Evolutionary conservation across 2,888 invertebrate genomes (phyloP), one percentile per base, ranked within the genome.

Genomic region (Palloptera scutellata): DNA sequence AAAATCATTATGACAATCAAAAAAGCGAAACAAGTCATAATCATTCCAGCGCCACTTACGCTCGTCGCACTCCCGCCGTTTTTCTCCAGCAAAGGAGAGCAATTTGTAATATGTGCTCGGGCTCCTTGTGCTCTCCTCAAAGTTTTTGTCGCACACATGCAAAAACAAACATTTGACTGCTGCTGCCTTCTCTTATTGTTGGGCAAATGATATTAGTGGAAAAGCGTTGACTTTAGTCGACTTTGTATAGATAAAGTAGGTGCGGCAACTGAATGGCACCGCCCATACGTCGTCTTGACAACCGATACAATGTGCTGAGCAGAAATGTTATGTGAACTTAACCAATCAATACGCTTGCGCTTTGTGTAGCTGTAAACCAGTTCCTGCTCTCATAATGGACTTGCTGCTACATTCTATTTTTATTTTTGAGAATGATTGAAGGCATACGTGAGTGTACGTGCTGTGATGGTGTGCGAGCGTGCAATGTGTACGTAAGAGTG

Each of bases 401-500:
- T 30, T n/a, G n/a, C 40, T 45, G 11, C 2, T 20, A 8, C n/a
- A 48, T n/a, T 4, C 51, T n/a, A 15, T 52, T 53, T 52, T 41
- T 41, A 40, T 58, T 40, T 54, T 15, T 42, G 12, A 4, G 51
- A 43, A 30, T 41, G 10, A 19, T 8, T 30, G 12, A n/a, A 13
- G 51, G 20, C n/a, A 9, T 20, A 9, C 8, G 10, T n/a, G 13
- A 30, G 41, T 45, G 54, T 54, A 54, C 6, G 64, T 48, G 13
- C 42, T 30, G 30, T 30, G 30, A 30, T 30, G 62, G 40, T 15
- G 61, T 43, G 12, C 30, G 12, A 63, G 15, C 41, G 42, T 55
- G 64, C 66, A 58, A n/a, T 79, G 79, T 81, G 79, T 79, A 77
- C 81, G 78, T 76, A 80, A 81, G 81, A 80, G 80, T 80, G 74